Conservation (phyloP, 2,113 vertebrate species). For the Gallinago jamesoni region DNA sequence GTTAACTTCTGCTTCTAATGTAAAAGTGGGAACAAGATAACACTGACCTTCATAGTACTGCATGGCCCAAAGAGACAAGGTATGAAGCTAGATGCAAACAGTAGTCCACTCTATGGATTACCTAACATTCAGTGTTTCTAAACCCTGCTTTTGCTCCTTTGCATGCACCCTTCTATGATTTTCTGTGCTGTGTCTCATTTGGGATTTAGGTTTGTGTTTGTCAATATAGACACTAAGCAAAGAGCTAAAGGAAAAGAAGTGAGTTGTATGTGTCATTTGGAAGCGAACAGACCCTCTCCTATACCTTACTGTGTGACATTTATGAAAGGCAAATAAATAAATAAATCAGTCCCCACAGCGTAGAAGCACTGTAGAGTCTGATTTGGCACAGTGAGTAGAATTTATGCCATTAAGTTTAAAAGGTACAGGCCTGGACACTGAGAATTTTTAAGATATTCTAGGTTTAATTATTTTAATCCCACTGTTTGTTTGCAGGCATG, state of each 20-base stretch:
- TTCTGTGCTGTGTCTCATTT: neutral
- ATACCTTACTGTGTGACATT: neutral
- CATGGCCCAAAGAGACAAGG: neutral
- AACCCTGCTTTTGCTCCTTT: neutral
- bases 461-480: neutral
- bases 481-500: neutral
- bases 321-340: neutral
- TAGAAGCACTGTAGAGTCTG: neutral
- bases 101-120: neutral
- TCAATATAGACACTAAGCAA: neutral
- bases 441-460: neutral
- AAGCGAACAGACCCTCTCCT: neutral
- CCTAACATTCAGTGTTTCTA: neutral
- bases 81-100: neutral
- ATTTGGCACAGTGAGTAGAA: neutral
- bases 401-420: neutral
- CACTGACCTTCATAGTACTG: neutral
- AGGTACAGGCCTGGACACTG: neutral
- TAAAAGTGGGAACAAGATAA: neutral
- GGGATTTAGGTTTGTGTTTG: neutral
- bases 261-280: neutral
- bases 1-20: neutral
- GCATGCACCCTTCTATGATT: accelerated
- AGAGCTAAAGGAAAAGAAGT: neutral
- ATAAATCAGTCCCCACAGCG: neutral